Percentiles rank a stretch among this genome's conserved stretches.
Evolutionary conservation across 2,888 invertebrate genomes (phyloP).

Genomic region (Cerastoderma edule): DNA sequence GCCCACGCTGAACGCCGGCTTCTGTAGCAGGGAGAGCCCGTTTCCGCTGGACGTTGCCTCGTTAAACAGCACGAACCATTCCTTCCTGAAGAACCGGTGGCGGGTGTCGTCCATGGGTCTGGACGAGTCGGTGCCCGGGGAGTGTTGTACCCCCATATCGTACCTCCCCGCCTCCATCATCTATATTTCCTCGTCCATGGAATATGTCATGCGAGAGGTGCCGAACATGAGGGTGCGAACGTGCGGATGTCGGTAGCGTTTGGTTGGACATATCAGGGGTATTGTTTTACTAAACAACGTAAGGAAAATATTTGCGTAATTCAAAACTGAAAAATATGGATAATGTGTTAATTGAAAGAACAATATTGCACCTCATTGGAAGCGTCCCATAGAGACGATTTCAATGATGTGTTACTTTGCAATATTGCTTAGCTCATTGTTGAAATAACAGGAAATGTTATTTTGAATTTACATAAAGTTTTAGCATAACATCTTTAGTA

Average conservation of each 20-base stretch:
- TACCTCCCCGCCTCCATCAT: slow-evolving; percentile 32
- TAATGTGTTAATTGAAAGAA: too few relatives aligned
- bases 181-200: slow-evolving; percentile 6
- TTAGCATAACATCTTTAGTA: too few relatives aligned
- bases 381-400: too few relatives aligned
- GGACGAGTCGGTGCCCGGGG: slow-evolving; percentile 28
- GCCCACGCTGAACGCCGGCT: slow-evolving; percentile 25
- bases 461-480: too few relatives aligned
- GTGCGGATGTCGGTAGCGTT: slow-evolving; percentile 46
- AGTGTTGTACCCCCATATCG: slow-evolving; percentile 42
- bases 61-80: slow-evolving; percentile 47
- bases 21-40: slow-evolving; percentile 32
- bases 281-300: too few relatives aligned
- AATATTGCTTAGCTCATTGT: too few relatives aligned
- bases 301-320: too few relatives aligned
- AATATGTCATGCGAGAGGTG: slow-evolving; percentile 22
- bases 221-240: slow-evolving; percentile 43
- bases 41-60: slow-evolving; percentile 19
- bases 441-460: too few relatives aligned
- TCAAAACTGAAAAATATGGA: too few relatives aligned
- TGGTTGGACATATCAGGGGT: too few relatives aligned
- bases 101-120: slow-evolving; percentile 9
- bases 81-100: slow-evolving; percentile 45
- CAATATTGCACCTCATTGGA: too few relatives aligned
- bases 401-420: too few relatives aligned